phyloP scores from a whole-genome alignment of 2,797 vertebrate genomes.

The Menidia menidia region DNA sequence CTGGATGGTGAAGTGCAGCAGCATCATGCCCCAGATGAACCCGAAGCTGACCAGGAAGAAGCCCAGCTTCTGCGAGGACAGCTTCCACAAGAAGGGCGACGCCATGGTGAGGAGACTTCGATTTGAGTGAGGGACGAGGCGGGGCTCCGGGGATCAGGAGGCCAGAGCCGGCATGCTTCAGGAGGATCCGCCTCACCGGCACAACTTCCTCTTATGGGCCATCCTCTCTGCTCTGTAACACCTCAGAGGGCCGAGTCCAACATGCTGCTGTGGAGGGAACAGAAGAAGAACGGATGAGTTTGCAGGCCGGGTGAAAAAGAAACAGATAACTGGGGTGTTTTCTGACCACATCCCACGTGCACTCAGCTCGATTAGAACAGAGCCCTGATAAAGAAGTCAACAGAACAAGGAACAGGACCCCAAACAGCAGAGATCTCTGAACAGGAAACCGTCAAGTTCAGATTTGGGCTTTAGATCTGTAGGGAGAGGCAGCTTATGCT shows the following conservation, averaged over 20 bases:
- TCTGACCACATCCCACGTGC: neutral
- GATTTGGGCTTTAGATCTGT: no score
- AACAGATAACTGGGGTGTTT: conserved; percentile 27
- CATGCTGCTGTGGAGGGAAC: conserved; percentile 42
- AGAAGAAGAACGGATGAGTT: conserved; percentile 11
- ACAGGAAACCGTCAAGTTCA: neutral
- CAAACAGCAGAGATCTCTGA: neutral
- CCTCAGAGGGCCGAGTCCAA: conserved; percentile 39
- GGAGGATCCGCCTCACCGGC: conserved; percentile 48
- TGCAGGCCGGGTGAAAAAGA: conserved; percentile 7
- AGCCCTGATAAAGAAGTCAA: conserved; percentile 9
- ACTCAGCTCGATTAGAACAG: neutral
- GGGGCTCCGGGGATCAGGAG: conserved; percentile 64
- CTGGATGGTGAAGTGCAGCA: conserved; percentile 99
- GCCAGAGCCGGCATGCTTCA: conserved; percentile 68
- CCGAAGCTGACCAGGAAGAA: conserved; percentile 99
- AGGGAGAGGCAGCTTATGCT: no score
- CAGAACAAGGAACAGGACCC: neutral
- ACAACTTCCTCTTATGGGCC: conserved; percentile 53
- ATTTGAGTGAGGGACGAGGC: conserved; percentile 15
- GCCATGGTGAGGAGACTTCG: conserved; percentile 85
- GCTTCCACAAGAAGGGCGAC: conserved; percentile 92
- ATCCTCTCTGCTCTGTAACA: conserved; percentile 54
- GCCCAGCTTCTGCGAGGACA: conserved; percentile 98
- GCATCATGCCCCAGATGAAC: conserved; percentile 99